A percentile compares a stretch with the other conserved stretches of the same genome.
phyloP scores from a whole-genome alignment of 2,888 invertebrate genomes.

The Fragum sueziense region DNA sequence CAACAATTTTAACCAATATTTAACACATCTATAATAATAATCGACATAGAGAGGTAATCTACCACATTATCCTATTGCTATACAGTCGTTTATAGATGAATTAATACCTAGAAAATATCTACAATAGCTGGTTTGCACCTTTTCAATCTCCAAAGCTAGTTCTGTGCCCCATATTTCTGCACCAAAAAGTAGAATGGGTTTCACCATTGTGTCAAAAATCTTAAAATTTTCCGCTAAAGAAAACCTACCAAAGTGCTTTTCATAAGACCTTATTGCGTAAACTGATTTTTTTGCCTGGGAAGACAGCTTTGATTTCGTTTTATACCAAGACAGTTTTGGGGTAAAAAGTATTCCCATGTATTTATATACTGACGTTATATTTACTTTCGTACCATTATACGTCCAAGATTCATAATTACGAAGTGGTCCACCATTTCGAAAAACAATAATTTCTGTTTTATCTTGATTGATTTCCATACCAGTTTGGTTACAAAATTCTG shows the following conservation, averaged over 20 bases:
- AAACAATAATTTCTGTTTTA: not conserved
- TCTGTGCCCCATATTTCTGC: slow-evolving; percentile 17
- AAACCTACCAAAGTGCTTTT: not conserved
- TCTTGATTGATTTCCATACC: slow-evolving; percentile 6
- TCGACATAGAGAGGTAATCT: not conserved
- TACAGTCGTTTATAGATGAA: not conserved
- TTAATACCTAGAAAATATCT: not conserved
- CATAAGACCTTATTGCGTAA: not conserved
- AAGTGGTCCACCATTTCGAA: slow-evolving; percentile 4
- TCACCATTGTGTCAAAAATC: slow-evolving; percentile 13
- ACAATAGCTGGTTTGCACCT: not conserved
- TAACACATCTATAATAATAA: not conserved
- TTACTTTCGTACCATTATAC: not conserved
- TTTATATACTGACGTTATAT: slow-evolving; percentile 2
- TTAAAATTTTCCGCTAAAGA: slow-evolving; percentile 3
- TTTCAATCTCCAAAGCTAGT: not conserved
- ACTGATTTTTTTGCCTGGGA: not conserved
- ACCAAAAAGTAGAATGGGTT: slow-evolving; percentile 15
- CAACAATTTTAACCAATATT: slow-evolving; percentile 21
- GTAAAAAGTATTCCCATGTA: slow-evolving; percentile 3
- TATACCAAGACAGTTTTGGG: not conserved
- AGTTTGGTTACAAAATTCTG: slow-evolving; percentile 3
- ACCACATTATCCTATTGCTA: not conserved
- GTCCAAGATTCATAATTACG: not conserved
- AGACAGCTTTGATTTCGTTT: not conserved